Conservation (phyloP, 2,888 invertebrate species). For the Invenusta paracnida region DNA sequence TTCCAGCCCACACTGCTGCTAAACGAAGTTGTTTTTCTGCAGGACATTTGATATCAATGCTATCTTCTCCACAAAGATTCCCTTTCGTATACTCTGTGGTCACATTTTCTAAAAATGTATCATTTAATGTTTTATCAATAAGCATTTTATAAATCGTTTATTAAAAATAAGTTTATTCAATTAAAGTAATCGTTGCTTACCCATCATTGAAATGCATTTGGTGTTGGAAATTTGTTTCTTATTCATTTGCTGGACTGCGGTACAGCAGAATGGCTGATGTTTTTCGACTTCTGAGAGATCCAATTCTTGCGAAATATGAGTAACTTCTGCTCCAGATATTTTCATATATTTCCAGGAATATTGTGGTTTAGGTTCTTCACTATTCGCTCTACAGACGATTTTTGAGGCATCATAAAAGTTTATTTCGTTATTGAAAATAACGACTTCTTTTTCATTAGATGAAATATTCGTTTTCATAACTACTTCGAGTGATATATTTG, state of each 20-base stretch:
- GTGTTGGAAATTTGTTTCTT: background rate
- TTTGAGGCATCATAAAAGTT: background rate
- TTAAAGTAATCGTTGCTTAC: background rate
- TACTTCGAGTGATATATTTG: background rate
- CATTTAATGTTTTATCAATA: too few relatives aligned
- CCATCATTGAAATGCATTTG: background rate
- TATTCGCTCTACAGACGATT: background rate
- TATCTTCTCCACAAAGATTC: too few relatives aligned
- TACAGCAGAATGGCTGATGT: background rate
- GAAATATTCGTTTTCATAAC: background rate
- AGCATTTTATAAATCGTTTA: too few relatives aligned
- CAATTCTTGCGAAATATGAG: background rate
- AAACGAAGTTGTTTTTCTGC: too few relatives aligned
- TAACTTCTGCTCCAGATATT: background rate
- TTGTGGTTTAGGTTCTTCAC: background rate
- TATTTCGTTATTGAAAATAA: background rate
- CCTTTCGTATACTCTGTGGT: too few relatives aligned
- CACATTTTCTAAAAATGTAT: too few relatives aligned
- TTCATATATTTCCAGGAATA: background rate
- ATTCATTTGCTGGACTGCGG: background rate
- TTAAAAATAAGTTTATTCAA: too few relatives aligned
- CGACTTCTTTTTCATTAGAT: background rate
- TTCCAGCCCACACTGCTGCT: too few relatives aligned
- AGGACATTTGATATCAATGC: too few relatives aligned
- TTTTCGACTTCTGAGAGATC: background rate